These are phyloP conservation scores for Agonopterix arenella DNA, from an alignment of 2,888 invertebrate genomes.

Conservation along the genomic window DNA sequence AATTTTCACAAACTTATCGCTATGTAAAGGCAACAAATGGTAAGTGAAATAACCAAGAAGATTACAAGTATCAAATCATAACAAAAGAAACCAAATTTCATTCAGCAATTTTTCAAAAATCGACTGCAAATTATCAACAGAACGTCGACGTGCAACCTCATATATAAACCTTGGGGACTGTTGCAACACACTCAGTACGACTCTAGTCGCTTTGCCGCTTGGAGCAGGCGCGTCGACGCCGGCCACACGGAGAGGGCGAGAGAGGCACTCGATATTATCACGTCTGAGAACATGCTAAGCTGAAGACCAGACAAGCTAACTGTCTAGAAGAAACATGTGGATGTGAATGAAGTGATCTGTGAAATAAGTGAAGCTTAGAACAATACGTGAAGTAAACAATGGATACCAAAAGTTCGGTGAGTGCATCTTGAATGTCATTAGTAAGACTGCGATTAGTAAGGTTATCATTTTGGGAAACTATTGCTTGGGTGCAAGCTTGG, in stretches of 20 bases:
- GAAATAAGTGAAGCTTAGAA: constrained; percentile 54
- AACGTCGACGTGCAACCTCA: constrained; percentile 55
- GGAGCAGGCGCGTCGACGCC: constrained; percentile 70
- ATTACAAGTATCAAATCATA: neutral
- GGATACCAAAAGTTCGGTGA: constrained; percentile 69
- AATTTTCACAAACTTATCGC: too few relatives aligned
- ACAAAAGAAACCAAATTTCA: neutral
- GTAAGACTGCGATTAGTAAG: too few relatives aligned
- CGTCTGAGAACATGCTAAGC: constrained; percentile 1
- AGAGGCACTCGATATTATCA: constrained; percentile 50
- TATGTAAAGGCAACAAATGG: too few relatives aligned
- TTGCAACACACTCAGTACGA: constrained; percentile 75
- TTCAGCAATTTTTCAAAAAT: constrained; percentile 2
- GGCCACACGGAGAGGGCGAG: constrained; percentile 75
- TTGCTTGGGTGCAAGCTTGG: too few relatives aligned
- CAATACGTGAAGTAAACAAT: constrained; percentile 52
- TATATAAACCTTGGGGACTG: constrained; percentile 71
- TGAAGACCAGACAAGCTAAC: constrained; percentile 28
- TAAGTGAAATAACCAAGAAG: neutral
- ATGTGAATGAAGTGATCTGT: constrained; percentile 72
- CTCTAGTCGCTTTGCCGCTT: constrained; percentile 78
- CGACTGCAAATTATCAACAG: constrained; percentile 29
- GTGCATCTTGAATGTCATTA: constrained; percentile 19
- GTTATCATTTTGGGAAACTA: too few relatives aligned
- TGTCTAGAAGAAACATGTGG: constrained; percentile 58